These are phyloP conservation scores for Microctonus aethiopoides DNA, from an alignment of 2,888 invertebrate genomes.

Conservation along the genomic window DNA sequence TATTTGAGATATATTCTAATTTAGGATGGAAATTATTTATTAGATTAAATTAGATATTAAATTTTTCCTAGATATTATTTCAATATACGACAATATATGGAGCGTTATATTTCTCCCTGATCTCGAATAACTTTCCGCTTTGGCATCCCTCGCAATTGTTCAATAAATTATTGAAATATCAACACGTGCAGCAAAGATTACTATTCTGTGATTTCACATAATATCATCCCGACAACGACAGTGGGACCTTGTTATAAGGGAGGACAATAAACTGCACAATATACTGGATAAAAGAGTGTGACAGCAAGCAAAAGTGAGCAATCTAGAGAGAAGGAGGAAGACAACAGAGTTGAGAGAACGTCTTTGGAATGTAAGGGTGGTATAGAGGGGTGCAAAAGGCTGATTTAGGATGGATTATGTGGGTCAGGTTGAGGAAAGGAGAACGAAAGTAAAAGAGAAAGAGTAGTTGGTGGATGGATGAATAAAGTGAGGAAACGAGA, in stretches of 20 bases:
- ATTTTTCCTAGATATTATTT: too few species aligned
- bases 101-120: too few species aligned
- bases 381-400: constrained; percentile 33
- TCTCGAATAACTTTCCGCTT: too few species aligned
- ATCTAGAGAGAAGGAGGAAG: neutral
- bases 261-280: constrained; percentile 9
- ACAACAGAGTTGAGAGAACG: neutral
- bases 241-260: neutral
- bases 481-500: neutral
- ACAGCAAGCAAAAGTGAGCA: neutral
- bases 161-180: constrained; percentile 18
- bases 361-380: constrained; percentile 21
- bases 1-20: too few species aligned
- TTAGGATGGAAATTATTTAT: too few species aligned
- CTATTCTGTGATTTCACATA: constrained; percentile 17
- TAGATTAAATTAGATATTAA: too few species aligned
- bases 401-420: constrained; percentile 49
- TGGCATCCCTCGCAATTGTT: too few species aligned
- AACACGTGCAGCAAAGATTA: constrained; percentile 5
- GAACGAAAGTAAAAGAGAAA: neutral
- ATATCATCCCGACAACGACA: constrained; percentile 6
- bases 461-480: neutral
- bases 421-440: constrained; percentile 37
- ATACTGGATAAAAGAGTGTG: neutral
- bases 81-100: too few species aligned